A percentile compares a stretch with the other conserved stretches of the same genome.
phyloP scores from a whole-genome alignment of 2,888 invertebrate genomes.

The Epistrophella euchroma region DNA sequence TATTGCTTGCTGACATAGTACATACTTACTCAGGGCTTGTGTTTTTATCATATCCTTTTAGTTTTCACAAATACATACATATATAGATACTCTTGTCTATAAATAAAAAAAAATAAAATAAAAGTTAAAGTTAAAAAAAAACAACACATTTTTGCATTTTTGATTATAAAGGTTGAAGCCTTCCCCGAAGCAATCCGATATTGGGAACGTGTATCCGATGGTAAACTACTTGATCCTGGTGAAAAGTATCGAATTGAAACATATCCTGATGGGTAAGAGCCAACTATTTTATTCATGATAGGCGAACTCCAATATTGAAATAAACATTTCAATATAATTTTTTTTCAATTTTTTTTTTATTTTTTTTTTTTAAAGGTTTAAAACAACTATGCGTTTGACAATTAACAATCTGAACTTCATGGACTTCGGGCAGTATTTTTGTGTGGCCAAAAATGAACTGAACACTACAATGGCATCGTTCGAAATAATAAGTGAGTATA shows the following conservation, averaged over 20 bases:
- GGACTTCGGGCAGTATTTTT: conserved; percentile 92
- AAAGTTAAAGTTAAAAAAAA: conserved; percentile 5
- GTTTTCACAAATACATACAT: not conserved
- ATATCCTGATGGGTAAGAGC: conserved; percentile 84
- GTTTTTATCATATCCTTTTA: conserved; percentile 24
- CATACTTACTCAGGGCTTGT: conserved; percentile 24
- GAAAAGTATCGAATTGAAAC: conserved; percentile 88
- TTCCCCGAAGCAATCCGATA: conserved; percentile 93
- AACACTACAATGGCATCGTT: conserved; percentile 91
- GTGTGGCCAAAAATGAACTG: conserved; percentile 93
- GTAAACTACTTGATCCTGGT: conserved; percentile 88
- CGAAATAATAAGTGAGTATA: conserved; percentile 87
- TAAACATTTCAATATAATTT: conserved; percentile 37
- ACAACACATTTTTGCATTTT: conserved; percentile 50
- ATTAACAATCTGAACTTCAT: conserved; percentile 88
- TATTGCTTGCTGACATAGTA: not conserved
- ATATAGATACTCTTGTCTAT: no score
- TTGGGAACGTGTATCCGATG: conserved; percentile 91
- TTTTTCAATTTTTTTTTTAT: not conserved
- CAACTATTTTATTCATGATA: conserved; percentile 39
- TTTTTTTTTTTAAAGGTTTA: conserved; percentile 82
- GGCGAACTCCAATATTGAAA: conserved; percentile 21
- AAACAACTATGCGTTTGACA: conserved; percentile 91
- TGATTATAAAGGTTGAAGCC: conserved; percentile 88
- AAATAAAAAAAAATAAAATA: not conserved